Percentiles rank a stretch among this genome's conserved stretches.
Evolutionary conservation across 2,113 vertebrate species (phyloP).

Genomic region (Ahaetulla prasina): DNA sequence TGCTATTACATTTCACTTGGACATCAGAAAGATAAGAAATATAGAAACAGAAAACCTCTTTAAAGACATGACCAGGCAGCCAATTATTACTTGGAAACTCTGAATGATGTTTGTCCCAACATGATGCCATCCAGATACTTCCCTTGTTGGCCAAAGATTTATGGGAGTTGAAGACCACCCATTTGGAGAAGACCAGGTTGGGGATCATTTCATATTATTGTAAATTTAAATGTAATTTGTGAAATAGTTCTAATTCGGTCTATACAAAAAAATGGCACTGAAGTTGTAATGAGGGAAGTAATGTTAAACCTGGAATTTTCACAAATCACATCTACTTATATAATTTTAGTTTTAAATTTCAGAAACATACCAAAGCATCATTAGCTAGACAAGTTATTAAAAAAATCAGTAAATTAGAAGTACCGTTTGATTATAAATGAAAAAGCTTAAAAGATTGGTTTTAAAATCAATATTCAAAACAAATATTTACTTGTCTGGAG

Average conservation of each 20-base stretch:
- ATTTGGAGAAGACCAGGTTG: too few relatives aligned
- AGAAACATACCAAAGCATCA: not conserved
- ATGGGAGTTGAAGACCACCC: not conserved
- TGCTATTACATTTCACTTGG: not conserved
- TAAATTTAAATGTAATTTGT: not conserved
- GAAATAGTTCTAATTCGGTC: not conserved
- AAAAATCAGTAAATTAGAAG: not conserved
- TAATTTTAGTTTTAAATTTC: not conserved
- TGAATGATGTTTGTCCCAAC: not conserved
- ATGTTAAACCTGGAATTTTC: not conserved
- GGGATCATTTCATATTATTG: not conserved
- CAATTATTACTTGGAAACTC: not conserved
- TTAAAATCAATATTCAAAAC: not conserved
- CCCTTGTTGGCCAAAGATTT: not conserved
- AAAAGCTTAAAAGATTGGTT: not conserved
- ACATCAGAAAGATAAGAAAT: not conserved
- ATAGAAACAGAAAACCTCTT: not conserved
- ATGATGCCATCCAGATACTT: not conserved
- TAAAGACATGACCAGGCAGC: not conserved
- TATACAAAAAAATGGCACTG: not conserved
- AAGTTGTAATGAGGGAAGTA: not conserved
- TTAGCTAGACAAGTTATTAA: not conserved
- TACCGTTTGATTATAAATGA: not conserved
- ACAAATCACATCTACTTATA: not conserved
- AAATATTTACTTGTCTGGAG: not conserved